These are phyloP conservation scores for Centropristis striata DNA, from an alignment of 2,113 vertebrate species.

Conservation along the genomic window DNA sequence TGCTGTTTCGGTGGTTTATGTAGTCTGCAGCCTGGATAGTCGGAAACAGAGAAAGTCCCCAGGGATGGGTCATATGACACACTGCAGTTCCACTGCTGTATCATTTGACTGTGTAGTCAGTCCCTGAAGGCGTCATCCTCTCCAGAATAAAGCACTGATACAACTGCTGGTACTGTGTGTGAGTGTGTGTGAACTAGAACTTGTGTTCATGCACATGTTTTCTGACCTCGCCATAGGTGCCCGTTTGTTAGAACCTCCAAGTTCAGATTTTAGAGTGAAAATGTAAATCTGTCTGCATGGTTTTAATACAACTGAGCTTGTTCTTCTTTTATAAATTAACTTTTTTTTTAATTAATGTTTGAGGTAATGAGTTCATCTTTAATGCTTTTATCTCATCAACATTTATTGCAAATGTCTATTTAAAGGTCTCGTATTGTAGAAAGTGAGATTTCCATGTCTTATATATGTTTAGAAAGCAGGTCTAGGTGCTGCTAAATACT, in stretches of 20 bases:
- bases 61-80: slow-evolving; percentile 76
- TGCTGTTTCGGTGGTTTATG: slow-evolving; percentile 59
- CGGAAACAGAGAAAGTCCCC: slow-evolving; percentile 67
- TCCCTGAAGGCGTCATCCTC: slow-evolving; percentile 71
- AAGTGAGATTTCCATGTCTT: too few species aligned
- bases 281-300: background rate
- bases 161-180: slow-evolving; percentile 40
- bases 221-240: slow-evolving; percentile 49
- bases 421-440: too few species aligned
- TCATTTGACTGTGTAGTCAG: slow-evolving; percentile 75
- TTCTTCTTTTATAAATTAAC: background rate
- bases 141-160: slow-evolving; percentile 70
- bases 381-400: too few species aligned
- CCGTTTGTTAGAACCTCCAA: background rate
- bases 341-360: background rate
- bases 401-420: too few species aligned
- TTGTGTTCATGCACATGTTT: slow-evolving; percentile 44
- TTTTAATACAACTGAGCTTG: background rate
- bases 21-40: slow-evolving; percentile 46
- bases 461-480: too few species aligned
- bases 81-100: slow-evolving; percentile 73
- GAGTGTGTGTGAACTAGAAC: slow-evolving; percentile 26
- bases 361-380: too few species aligned
- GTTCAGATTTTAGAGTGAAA: background rate
- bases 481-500: too few species aligned